Conservation (phyloP, 2,113 vertebrate species). For the Cyphomyrus plagiostoma region DNA sequence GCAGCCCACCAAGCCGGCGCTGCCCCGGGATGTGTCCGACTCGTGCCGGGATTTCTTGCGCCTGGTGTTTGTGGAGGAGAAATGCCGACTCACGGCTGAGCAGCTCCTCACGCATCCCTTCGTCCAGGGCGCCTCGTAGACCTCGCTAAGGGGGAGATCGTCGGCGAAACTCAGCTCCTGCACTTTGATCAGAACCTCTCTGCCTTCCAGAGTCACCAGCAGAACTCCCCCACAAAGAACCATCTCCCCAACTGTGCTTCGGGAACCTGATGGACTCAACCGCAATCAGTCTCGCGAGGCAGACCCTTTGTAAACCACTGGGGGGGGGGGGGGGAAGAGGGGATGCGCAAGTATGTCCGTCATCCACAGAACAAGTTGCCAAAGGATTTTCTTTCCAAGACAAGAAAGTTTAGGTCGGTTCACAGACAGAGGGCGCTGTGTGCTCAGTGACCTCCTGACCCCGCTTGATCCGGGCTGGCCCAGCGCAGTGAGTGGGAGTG, state of each 20-base stretch:
- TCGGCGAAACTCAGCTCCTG: slow-evolving; percentile 32
- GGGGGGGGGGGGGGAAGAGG: neutral
- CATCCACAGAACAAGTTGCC: neutral
- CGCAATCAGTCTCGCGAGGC: neutral
- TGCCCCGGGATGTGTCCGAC: slow-evolving; percentile 72
- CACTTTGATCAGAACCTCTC: slow-evolving; percentile 21
- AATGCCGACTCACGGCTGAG: slow-evolving; percentile 77
- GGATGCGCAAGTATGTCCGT: neutral
- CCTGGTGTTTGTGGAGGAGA: slow-evolving; percentile 83
- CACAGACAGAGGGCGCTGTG: neutral
- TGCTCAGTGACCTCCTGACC: neutral
- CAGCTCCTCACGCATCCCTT: slow-evolving; percentile 75
- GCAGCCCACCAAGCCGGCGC: slow-evolving; percentile 80
- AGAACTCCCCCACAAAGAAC: slow-evolving; percentile 8
- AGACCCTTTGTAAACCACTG: neutral
- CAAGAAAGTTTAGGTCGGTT: neutral
- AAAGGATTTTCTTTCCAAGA: slow-evolving; percentile 1
- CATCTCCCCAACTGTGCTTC: neutral
- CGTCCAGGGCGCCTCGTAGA: slow-evolving; percentile 70
- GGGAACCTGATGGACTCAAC: neutral
- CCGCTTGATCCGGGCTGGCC: neutral
- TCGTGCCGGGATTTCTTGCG: slow-evolving; percentile 76
- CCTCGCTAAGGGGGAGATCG: slow-evolving; percentile 15
- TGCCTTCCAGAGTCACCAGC: slow-evolving; percentile 21
- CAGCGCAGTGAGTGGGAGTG: neutral